Base-by-base conservation (phyloP, 2,113 vertebrate genomes). In the Heterotilapia buettikoferi region DNA sequence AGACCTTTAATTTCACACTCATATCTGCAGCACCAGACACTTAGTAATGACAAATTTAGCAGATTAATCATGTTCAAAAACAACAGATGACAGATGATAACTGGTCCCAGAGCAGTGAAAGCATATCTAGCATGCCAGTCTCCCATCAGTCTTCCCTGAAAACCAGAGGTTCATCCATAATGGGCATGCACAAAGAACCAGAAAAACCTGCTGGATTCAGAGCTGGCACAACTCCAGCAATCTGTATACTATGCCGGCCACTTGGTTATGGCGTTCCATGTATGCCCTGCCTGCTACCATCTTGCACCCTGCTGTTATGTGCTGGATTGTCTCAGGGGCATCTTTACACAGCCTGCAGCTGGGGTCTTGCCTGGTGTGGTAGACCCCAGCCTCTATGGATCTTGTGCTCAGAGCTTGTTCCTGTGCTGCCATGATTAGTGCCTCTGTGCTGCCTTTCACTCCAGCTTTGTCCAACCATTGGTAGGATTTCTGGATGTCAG, bases 291-390 rank as follows among this genome's bases (percentile, higher is more conserved):
- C 59, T 36, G 2, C 59, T 63, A 36, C 0, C 16, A 12, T 63
- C 59, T 63, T n/a, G 0, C 59, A 63, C 31, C 31, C 59, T 63
- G 29, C 9, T 63, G 18, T 33, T 63, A 63, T 63, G 59, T 63
- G 9, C 59, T 63, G 16, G 0, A 63, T 63, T 63, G 18, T 63
- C 59, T 63, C 31, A 0, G 31, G 0, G 5, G 18, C 9, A 63
- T 63, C 31, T 63, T 63, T 63, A 36, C 59, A 63, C 6, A 63
- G 6, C 16, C 29, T 3, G 59, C 9, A 63, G 18, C 59, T 11
- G 31, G 29, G 9, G 6, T 63, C 59, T 63, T 36, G 16, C 59
- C 29, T 63, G 16, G 59, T 36, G 31, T 2, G 59, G 0, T 19
- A 63, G 29, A 63, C 59, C 31, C 29, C 16, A 36, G 16, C 29